Percentiles rank a stretch among this genome's conserved stretches.
phyloP scores from a whole-genome alignment of 2,888 invertebrate species.

The Microctonus brassicae region DNA sequence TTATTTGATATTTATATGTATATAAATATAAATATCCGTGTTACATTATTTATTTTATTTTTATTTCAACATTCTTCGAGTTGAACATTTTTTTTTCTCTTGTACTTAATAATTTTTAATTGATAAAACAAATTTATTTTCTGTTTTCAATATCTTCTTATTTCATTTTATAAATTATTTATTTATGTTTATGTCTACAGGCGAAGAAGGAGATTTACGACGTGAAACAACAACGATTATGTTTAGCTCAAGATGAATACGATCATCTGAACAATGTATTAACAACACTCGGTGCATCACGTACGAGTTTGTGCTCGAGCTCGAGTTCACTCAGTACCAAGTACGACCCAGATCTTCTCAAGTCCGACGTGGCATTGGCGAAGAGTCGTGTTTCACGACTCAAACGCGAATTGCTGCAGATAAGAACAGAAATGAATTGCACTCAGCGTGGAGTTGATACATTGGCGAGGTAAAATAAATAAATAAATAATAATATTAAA shows the following conservation, averaged over 20 bases:
- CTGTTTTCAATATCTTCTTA: not conserved
- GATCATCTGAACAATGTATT: constrained; percentile 90
- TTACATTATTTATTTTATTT: no score
- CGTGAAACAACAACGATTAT: constrained; percentile 93
- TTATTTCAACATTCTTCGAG: not conserved
- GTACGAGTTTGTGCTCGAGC: constrained; percentile 92
- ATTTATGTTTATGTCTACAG: constrained; percentile 70
- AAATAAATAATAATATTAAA: not conserved
- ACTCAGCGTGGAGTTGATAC: constrained; percentile 95
- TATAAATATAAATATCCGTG: no score
- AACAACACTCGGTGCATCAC: constrained; percentile 87
- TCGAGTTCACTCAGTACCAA: constrained; percentile 90
- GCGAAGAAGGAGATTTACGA: constrained; percentile 97
- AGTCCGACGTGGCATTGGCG: constrained; percentile 92
- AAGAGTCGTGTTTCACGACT: constrained; percentile 89
- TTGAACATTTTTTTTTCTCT: constrained; percentile 9
- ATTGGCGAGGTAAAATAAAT: constrained; percentile 80
- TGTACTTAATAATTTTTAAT: not conserved
- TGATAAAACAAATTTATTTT: not conserved
- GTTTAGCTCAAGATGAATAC: constrained; percentile 95
- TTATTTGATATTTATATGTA: not conserved
- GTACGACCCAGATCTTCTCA: constrained; percentile 93
- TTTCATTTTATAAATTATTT: not conserved
- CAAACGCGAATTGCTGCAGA: constrained; percentile 91
- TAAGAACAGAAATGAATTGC: constrained; percentile 90